Base-by-base conservation (phyloP, 2,888 invertebrate species). In the Drosophila affinis region DNA sequence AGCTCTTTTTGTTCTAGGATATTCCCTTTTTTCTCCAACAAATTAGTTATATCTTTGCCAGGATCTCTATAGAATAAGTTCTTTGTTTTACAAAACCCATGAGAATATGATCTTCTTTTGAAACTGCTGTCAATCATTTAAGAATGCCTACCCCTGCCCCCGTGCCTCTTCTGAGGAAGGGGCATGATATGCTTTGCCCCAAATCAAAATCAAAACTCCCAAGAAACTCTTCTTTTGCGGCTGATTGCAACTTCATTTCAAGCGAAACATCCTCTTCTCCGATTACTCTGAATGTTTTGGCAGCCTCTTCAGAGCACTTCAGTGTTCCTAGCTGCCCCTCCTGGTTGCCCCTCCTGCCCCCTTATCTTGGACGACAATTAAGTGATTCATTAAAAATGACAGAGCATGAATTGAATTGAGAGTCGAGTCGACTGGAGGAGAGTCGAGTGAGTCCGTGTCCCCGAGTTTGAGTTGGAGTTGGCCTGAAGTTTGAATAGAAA, bases 321-420 rank as follows among this genome's bases (percentile, higher is more conserved):
- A 24, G 24, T 24, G 24, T 24, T 24, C 24, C 24, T 24, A 5
- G 24, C 5, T 5, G 6, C 24, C 24, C 21, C 21, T 5, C 24
- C 24, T 24, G 24, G 24, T 24, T 0, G 0, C 24, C n/a, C n/a
- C 21, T 21, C 21, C 21, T 18, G 18, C 21, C 61, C 49, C 39
- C 51, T 62, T 62, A 46, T 62, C 58, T 75, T 64, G 81, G 64
- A 88, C 76, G 75, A 84, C 86, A 87, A 87, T 87, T 87, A 87
- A 87, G 89, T 80, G 86, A 87, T 89, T 87, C 89, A 87, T 87
- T 87, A 89, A 89, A 86, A 87, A 81, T 84, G 85, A 88, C 89
- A 88, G 77, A 88, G 87, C 81, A 82, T 77, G 80, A 88, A 86
- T 88, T 83, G 73, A 88, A 88, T 86, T 73, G 77, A 82, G 86